Conservation (phyloP, 2,888 invertebrate genomes). For the Andrena dorsata region DNA sequence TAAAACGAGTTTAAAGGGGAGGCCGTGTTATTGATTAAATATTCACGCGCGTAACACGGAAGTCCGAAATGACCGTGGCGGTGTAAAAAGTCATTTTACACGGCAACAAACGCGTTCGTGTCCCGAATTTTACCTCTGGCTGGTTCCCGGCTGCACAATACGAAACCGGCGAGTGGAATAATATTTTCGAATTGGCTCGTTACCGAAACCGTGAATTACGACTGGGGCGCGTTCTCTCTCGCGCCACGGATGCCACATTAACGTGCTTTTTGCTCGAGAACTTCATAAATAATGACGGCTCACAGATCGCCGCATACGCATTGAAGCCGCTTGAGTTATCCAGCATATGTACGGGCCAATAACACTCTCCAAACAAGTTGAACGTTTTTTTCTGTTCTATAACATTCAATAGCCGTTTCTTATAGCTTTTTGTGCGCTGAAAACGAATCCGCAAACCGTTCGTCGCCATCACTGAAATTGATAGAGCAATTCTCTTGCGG, state of each 20-base stretch:
- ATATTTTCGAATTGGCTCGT: conserved; percentile 48
- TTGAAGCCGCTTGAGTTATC: conserved; percentile 3
- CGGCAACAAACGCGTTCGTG: conserved; percentile 22
- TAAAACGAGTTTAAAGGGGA: background rate
- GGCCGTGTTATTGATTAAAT: conserved; percentile 7
- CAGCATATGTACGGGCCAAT: background rate
- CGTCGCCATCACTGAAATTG: too few relatives aligned
- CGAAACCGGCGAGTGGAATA: conserved; percentile 18
- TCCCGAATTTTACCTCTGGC: conserved; percentile 20
- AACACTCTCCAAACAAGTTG: too few relatives aligned
- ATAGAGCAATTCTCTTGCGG: too few relatives aligned
- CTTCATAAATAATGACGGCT: conserved; percentile 45
- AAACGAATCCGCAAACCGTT: too few relatives aligned
- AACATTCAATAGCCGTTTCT: too few relatives aligned
- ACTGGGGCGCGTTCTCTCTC: conserved; percentile 12
- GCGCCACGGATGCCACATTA: conserved; percentile 44
- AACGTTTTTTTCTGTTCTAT: too few relatives aligned
- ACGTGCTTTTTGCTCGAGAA: conserved; percentile 32
- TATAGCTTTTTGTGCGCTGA: background rate
- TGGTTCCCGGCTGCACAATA: background rate
- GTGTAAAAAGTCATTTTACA: conserved; percentile 29
- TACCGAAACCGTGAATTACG: conserved; percentile 53
- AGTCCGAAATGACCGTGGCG: conserved; percentile 7
- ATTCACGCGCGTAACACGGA: conserved; percentile 42
- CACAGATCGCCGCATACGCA: background rate